Base-by-base conservation (phyloP, 2,113 vertebrate species). In the Tetrao urogallus region DNA sequence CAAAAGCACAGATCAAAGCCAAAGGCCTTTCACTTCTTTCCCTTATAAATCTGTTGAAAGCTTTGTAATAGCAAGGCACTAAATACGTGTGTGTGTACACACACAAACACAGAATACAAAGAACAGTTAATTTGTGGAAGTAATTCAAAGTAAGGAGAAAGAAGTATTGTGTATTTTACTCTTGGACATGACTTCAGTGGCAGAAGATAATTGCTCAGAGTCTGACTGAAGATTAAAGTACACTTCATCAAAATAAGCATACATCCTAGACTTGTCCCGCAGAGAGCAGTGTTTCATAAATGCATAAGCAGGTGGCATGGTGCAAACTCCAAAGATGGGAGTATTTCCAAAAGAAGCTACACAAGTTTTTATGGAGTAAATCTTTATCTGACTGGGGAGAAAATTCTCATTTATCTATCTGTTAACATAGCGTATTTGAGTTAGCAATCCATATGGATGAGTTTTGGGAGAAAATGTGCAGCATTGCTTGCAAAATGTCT, bases 161-260 rank as follows among this genome's bases (percentile, higher is more conserved):
- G 84, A 94, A 14, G 16, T 63, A 90, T 82, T 25, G 52, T 8
- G 13, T 34, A 72, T 84, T 94, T 86, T 75, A 79, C 58, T 87
- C 66, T 77, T 93, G 89, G 82, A 91, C 58, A 24, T 75, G 43
- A 87, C 66, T 85, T 91, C 66, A 91, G 89, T 85, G 74, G 77
- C 77, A 93, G 57, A 43, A 94, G 84, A 64, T 77, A 94, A 88
- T 83, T 92, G 64, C 76, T 92, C 61, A 52, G 43, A 82, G 81
- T 82, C 91, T 95, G 80, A 65, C 42, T 78, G 87, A 96, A 95
- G 93, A 96, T 96, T 92, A 96, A 96, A 96, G 94, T 69, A 84
- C 1, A 13, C 66, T 90, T 77, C 58, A 92, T 82, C 89, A 94
- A 94, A 95, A 95, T 95, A 94, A 94, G 89, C 93, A 95, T 91